phyloP scores from a whole-genome alignment of 2,113 vertebrate species.

The Chaetodon auriga region DNA sequence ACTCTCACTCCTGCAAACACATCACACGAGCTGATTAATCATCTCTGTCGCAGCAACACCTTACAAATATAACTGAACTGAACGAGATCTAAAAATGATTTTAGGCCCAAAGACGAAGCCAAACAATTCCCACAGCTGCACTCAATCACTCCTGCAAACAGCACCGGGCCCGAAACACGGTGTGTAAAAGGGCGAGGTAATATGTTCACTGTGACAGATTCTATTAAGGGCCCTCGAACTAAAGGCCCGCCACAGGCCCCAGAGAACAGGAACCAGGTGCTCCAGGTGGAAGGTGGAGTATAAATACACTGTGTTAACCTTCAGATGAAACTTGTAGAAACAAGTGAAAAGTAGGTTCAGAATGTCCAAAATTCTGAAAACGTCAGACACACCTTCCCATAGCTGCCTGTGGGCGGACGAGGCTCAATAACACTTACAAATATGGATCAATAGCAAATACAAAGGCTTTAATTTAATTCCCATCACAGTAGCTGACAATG shows the following conservation, averaged over 20 bases:
- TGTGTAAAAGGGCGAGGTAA: background rate
- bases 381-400: background rate
- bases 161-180: background rate
- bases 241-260: background rate
- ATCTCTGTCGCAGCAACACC: background rate
- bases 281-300: background rate
- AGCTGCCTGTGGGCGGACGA: background rate
- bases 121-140: background rate
- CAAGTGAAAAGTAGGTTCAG: slow-evolving; percentile 3
- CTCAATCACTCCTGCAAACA: background rate
- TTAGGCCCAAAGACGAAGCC: too few species aligned
- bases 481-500: background rate
- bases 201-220: background rate
- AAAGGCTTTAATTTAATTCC: background rate
- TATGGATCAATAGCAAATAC: background rate
- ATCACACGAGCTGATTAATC: background rate
- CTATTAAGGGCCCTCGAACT: background rate
- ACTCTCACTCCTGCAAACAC: slow-evolving; percentile 92
- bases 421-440: background rate
- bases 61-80: background rate
- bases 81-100: background rate
- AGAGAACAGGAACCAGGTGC: background rate
- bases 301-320: background rate
- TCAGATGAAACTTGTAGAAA: background rate
- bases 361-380: background rate